Base-by-base conservation (phyloP, 1,140 invertebrate species). In the Drosophila bifasciata region DNA sequence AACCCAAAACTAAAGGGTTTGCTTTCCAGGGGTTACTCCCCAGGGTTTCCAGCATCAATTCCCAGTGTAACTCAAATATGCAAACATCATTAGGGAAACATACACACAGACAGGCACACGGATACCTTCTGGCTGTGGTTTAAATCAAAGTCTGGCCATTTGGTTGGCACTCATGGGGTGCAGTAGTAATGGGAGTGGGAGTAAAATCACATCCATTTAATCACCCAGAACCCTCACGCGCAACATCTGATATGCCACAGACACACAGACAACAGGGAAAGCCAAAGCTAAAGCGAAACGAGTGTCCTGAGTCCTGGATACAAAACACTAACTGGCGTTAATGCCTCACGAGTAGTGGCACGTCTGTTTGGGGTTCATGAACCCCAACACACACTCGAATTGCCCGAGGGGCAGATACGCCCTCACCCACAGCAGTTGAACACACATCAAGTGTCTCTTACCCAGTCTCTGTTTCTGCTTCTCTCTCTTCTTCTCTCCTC, bases 161-260 rank as follows among this genome's bases (percentile, higher is more conserved):
- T 11, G 32, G 11, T 15, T 16, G 41, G 7, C 1, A 25, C 5
- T 25, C 23, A 25, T 5, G 23, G 23, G 25, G 7, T 5, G 21
- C 23, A 32, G 28, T 32, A 3, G 25, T n/a, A 7, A 7, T 0
- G 50, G 13, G 50, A 19, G 39, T 13, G 50, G n/a, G 39, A 60
- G 55, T 43, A 53, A 79, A 83, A 69, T 79, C 71, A 85, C 79
- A 84, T 85, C 76, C 66, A 63, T 84, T 84, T 79, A 84, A 84
- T 84, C 76, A 79, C 68, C 71, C 36, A 61, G 57, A 51, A 57
- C 51, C 25, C 59, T 43, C 57, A 4, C 11, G 19, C 19, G 32
- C 9, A 36, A 60, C 55, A 56, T 60, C 71, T 51, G 67, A 80
- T 72, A 62, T 51, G 52, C 69, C 28, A 9, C 36, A 64, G 52